Base-by-base conservation (phyloP, 2,888 invertebrate genomes). In the Campoplex capitator region DNA sequence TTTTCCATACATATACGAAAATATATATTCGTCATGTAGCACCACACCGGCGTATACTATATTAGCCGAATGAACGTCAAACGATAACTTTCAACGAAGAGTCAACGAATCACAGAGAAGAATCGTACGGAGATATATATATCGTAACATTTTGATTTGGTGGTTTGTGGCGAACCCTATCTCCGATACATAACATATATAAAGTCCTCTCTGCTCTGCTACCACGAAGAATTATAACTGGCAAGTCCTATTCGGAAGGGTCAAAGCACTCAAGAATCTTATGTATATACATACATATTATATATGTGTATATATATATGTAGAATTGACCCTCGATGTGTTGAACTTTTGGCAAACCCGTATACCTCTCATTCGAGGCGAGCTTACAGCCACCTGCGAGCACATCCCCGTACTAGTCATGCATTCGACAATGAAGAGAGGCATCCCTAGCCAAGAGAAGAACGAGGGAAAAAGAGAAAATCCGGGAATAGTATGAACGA, bases 351-450 rank as follows among this genome's bases (percentile, higher is more conserved):
- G 80, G 80, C 71, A 73, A 62, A 73, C 51, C 35, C 62, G 48
- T 62, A 48, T 51, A 32, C 9, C 80, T 73, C 51, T 75, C 58
- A n/a, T 51, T 70, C 38, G 51, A 84, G 71, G 76, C 75, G 79
- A 77, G 83, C 77, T 89, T 85, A 76, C 84, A 78, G 81, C 78
- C 70, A 86, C 77, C 84, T 79, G 83, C 82, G 48, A 75, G 83
- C 68, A 83, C 75, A 65, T 86, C 67, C 85, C 83, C 86, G 88
- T 88, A 86, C 62, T 28, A 84, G 81, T 75, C 70, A 85, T 86
- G 87, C 86, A 88, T 84, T 83, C 79, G 86, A 68, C 85, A 81
- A 89, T 89, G 89, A 89, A 89, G 84, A 83, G 85, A 84, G 79
- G 88, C 87, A 82, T 80, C 70, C 79, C 76, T 80, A 70, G 54